phyloP scores from a whole-genome alignment of 2,888 invertebrate genomes.

The Agonopterix heracliana region DNA sequence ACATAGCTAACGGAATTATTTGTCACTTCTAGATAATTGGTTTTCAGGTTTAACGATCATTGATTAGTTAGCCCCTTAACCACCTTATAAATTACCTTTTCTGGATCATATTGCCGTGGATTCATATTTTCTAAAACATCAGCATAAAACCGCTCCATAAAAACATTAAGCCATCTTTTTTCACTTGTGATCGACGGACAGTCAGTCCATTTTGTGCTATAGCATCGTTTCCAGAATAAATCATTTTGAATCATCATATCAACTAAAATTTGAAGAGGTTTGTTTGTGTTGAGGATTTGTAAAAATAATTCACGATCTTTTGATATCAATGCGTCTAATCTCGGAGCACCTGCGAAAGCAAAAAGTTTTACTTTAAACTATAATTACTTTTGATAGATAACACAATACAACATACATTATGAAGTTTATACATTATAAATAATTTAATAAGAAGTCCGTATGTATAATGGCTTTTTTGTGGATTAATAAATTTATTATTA shows the following conservation, averaged over 20 bases:
- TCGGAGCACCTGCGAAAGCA: constrained; percentile 24
- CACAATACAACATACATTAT: neutral
- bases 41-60: too few relatives aligned
- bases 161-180: constrained; percentile 61
- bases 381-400: neutral
- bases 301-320: constrained; percentile 63
- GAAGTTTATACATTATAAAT: too few relatives aligned
- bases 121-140: constrained; percentile 66
- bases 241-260: constrained; percentile 66
- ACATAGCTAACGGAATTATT: too few relatives aligned
- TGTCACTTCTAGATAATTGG: too few relatives aligned
- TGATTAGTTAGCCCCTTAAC: too few relatives aligned
- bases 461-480: too few relatives aligned
- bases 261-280: constrained; percentile 58
- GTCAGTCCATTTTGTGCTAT: constrained; percentile 51
- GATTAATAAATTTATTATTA: too few relatives aligned
- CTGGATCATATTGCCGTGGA: constrained; percentile 66
- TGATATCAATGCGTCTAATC: constrained; percentile 46
- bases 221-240: constrained; percentile 68
- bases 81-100: constrained; percentile 40
- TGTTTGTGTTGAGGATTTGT: constrained; percentile 53
- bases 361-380: neutral
- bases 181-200: constrained; percentile 32
- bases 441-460: too few relatives aligned
- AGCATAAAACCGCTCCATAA: constrained; percentile 62